Evolutionary conservation across 2,797 vertebrate species (phyloP).

Genomic region (Malurus splendens): DNA sequence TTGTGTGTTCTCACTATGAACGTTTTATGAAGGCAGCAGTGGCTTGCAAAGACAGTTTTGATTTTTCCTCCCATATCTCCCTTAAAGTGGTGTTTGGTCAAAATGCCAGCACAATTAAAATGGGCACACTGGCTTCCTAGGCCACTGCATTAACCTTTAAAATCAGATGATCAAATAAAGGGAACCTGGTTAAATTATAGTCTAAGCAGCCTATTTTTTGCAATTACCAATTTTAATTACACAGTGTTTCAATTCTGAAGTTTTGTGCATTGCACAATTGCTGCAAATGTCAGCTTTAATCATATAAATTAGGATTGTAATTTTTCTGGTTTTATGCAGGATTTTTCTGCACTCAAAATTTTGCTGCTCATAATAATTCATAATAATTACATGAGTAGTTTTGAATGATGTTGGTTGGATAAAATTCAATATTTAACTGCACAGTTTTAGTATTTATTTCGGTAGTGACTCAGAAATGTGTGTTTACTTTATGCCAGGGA

Average conservation of each 20-base stretch:
- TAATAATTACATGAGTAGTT: not conserved
- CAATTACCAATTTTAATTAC: slow-evolving; percentile 74
- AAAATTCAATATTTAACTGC: not conserved
- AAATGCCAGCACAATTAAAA: slow-evolving; percentile 1
- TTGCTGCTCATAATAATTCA: not conserved
- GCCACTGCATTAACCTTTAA: slow-evolving; percentile 59
- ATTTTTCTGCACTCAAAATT: slow-evolving; percentile 25
- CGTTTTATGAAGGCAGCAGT: not conserved
- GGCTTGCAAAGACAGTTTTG: not conserved
- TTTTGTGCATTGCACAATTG: slow-evolving; percentile 54
- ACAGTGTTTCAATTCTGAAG: slow-evolving; percentile 54
- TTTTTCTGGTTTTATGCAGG: slow-evolving; percentile 45
- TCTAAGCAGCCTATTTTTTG: slow-evolving; percentile 52
- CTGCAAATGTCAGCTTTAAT: slow-evolving; percentile 65
- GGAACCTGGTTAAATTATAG: slow-evolving; percentile 62
- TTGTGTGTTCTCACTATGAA: not conserved
- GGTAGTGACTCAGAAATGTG: not conserved
- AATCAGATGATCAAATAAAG: slow-evolving; percentile 43
- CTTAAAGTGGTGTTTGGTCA: slow-evolving; percentile 13
- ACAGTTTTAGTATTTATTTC: slow-evolving; percentile 22
- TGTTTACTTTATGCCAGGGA: not conserved
- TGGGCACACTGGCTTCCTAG: slow-evolving; percentile 16
- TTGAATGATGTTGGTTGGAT: slow-evolving; percentile 9
- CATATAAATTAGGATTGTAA: slow-evolving; percentile 55
- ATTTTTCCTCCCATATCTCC: not conserved